Evolutionary conservation across 2,797 vertebrate genomes (phyloP), one percentile per base, ranked within the genome.

Genomic region (Coilia nasus): DNA sequence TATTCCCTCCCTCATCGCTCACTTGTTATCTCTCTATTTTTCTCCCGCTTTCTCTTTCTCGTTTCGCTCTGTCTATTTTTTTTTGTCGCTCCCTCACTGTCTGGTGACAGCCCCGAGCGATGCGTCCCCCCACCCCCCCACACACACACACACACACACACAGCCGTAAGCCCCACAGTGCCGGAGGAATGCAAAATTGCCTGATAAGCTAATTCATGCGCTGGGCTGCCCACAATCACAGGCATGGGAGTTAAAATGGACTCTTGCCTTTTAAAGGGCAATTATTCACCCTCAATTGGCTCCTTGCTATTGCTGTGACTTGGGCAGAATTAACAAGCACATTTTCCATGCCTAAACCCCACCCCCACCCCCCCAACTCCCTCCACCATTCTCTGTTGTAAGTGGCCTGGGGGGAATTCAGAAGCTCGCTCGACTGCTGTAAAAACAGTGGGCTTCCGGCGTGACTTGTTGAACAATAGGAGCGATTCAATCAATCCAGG

Each of bases 211-310:
- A 83, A 87, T 90, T 85, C 84, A 81, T 21, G 62, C 23, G 14
- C 11, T 28, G 62, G 23, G 23, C n/a, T 35, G 56, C 17, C 46
- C 81, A 82, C 54, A 83, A 56, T 64, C 62, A 64, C 31, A 81
- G 64, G 84, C 62, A 84, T 78, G 54, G 56, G 67, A 83, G 57
- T 81, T 86, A 84, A 83, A 90, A 87, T 83, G 86, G 88, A 75
- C 83, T 83, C 85, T 81, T 87, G 62, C 62, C 86, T 86, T 87
- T 88, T 87, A 88, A 87, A 88, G 82, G 87, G 88, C 87, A 89
- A 90, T 90, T 89, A 87, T 88, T 89, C 86, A 89, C 86, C 84
- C 89, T 84, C 87, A 88, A 86, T 89, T 90, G 88, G 87, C 78
- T 85, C 75, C 86, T 83, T 84, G 82, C 81, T 71, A 87, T 87